Percentiles rank a stretch among this genome's conserved stretches.
Evolutionary conservation across 92 coral and sea anemone genomes (phyloP).

Genomic region (Plumapathes pennacea): DNA sequence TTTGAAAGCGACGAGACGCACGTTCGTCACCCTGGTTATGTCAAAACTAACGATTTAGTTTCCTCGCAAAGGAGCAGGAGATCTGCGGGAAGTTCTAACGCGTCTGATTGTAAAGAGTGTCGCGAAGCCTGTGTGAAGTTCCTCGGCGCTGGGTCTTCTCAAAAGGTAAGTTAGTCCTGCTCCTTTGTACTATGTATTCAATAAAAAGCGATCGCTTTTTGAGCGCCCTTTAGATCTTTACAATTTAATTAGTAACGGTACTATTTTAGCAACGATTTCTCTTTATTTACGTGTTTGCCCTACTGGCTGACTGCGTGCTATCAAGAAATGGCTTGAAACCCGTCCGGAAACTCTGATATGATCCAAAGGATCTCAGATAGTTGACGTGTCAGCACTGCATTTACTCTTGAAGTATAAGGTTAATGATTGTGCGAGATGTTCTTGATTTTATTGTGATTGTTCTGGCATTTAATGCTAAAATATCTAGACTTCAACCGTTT

Average conservation of each 20-base stretch:
- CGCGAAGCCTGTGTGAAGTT: constrained; percentile 27
- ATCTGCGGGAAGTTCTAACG: neutral
- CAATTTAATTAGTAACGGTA: neutral
- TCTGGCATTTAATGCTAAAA: too few species aligned
- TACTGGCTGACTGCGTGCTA: too few species aligned
- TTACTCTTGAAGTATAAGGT: too few species aligned
- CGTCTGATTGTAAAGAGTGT: constrained; percentile 11
- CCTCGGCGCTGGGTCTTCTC: constrained; percentile 21
- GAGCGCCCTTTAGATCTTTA: neutral
- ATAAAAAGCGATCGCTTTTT: neutral
- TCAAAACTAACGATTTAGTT: neutral
- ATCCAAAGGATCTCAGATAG: too few species aligned
- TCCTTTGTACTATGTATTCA: neutral
- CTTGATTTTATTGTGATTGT: too few species aligned
- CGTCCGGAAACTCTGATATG: too few species aligned
- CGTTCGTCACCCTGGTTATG: neutral
- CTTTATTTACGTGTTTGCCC: neutral
- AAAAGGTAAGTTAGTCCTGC: constrained; percentile 11
- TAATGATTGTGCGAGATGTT: too few species aligned
- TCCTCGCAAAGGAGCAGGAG: constrained; percentile 17
- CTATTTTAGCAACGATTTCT: neutral
- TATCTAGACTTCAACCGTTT: too few species aligned
- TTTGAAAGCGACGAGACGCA: constrained; percentile 3
- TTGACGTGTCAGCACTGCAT: too few species aligned
- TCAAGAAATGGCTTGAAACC: too few species aligned